Base-by-base conservation (phyloP, 2,888 invertebrate genomes). In the Lasioglossum zephyrum region DNA sequence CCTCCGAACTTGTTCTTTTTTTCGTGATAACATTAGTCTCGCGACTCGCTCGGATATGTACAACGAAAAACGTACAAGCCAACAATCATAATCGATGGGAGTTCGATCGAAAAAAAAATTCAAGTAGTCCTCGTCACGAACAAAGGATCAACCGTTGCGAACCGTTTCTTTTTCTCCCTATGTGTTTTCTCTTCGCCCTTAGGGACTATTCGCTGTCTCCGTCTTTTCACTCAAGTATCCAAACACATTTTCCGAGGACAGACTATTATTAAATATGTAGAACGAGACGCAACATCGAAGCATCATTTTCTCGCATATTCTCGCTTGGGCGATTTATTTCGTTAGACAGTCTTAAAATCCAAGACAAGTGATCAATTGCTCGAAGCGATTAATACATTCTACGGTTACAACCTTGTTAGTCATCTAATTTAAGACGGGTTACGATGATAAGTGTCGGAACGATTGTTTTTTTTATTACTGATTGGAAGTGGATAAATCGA, bases 331-430 rank as follows among this genome's bases (percentile, higher is more conserved):
- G 69, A 57, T 70, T 84, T 84, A 79, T 75, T 36, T 44, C 73
- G 41, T 74, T 78, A 76, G 79, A 85, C 84, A 85, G 85, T 85
- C 85, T 85, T 84, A 84, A 79, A 79, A 85, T 85, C 75, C 73
- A 84, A 85, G 85, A 84, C 76, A 75, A 72, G 73, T 73, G 66
- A 73, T 84, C 77, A 84, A 82, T 82, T 47, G 57, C 77, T 53
- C 73, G 66, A 85, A 84, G 85, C 75, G 84, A 85, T 75, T 66
- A 66, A 66, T 85, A 85, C 75, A 75, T 79, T 18, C 84, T 84
- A 85, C 53, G 72, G 47, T 76, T 85, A 85, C 84, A 84, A 85
- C 57, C 79, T 79, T 70, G 36, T 49, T 41, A 70, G 74, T 79
- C 31, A 47, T n/a, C 77, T 87, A 82, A 80, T 70, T 70, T 69